Evolutionary conservation across 2,797 vertebrate genomes (phyloP).

Genomic region (Coreius guichenoti): DNA sequence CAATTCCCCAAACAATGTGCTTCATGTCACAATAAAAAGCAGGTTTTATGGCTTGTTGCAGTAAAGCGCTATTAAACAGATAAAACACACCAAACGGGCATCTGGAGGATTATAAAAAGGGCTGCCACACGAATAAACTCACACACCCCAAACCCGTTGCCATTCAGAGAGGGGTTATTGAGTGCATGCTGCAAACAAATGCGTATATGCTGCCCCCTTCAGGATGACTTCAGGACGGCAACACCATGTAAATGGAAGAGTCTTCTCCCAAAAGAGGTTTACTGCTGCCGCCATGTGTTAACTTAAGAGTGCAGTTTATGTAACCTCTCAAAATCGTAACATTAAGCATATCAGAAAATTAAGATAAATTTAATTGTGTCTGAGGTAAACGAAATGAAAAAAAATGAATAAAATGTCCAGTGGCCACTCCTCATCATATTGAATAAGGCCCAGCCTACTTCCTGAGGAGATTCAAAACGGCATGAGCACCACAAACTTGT

Average conservation of each 20-base stretch:
- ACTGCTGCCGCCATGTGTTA: conserved; percentile 76
- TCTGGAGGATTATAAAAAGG: conserved; percentile 69
- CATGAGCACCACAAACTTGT: neutral
- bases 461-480: neutral
- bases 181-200: conserved; percentile 40
- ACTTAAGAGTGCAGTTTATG: conserved; percentile 96
- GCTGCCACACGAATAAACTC: conserved; percentile 80
- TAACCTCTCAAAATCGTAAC: conserved; percentile 84
- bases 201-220: conserved; percentile 43
- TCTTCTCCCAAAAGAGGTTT: conserved; percentile 45
- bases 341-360: neutral
- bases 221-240: neutral
- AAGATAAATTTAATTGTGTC: neutral
- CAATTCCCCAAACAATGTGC: conserved; percentile 68
- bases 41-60: conserved; percentile 66
- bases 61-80: conserved; percentile 68
- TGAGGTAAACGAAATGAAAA: neutral
- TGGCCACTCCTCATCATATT: neutral
- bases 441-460: neutral
- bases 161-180: conserved; percentile 56
- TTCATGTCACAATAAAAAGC: conserved; percentile 67
- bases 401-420: neutral
- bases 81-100: conserved; percentile 67
- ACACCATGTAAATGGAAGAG: too few relatives aligned
- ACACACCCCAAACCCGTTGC: conserved; percentile 72